Conservation (phyloP, 1,140 invertebrate genomes). For the Procambarus virginalis region DNA sequence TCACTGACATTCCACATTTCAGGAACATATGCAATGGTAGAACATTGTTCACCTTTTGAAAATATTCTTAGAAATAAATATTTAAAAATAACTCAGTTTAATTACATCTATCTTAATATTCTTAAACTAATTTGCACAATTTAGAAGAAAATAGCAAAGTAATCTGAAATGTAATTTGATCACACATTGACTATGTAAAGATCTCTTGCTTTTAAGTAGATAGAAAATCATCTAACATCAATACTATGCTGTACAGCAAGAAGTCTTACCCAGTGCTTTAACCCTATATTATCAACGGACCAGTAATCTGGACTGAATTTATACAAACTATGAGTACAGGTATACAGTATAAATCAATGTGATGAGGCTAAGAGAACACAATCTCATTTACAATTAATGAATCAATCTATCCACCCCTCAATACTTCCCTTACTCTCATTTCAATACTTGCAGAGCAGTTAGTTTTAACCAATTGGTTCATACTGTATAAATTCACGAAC, state of each 20-base stretch:
- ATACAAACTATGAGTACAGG: neutral
- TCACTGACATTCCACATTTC: neutral
- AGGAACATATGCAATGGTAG: neutral
- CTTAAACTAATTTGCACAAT: neutral
- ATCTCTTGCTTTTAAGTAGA: neutral
- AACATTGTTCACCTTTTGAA: neutral
- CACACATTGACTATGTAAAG: neutral
- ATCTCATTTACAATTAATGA: neutral
- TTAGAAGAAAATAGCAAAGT: neutral
- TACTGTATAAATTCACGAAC: conserved; percentile 6
- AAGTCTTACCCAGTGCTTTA: conserved; percentile 8
- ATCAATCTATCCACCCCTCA: neutral
- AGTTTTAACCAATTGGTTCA: neutral
- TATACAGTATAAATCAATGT: conserved; percentile 17
- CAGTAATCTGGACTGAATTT: conserved; percentile 12
- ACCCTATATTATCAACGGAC: neutral
- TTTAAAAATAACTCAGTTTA: neutral
- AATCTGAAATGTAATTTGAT: neutral
- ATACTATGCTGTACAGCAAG: conserved; percentile 4
- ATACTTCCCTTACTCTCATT: neutral
- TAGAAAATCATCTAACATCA: conserved; percentile 1
- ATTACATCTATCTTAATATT: neutral
- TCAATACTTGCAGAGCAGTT: neutral
- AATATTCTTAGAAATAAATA: neutral
- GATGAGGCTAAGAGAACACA: conserved; percentile 1